phyloP scores from a whole-genome alignment of 2,888 invertebrate genomes.

The Ferdinandea cuprea region DNA sequence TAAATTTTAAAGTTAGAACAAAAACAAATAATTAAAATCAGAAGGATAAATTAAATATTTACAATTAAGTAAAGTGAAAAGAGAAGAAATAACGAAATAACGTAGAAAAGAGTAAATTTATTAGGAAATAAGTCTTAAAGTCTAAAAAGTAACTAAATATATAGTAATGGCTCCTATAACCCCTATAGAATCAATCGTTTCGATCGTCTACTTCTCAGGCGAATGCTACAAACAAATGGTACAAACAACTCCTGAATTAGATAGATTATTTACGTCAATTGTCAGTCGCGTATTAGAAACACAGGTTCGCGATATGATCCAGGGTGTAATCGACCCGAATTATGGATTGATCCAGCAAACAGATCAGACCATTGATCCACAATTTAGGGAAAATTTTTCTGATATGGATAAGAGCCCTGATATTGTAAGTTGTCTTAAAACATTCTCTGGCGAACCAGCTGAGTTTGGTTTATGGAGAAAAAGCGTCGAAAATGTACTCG shows the following conservation, averaged over 20 bases:
- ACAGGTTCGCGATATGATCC: background rate
- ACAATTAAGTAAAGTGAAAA: too few relatives aligned
- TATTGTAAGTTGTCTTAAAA: too few relatives aligned
- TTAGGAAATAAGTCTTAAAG: too few relatives aligned
- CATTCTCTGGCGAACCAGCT: slow-evolving; percentile 11
- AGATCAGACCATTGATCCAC: background rate
- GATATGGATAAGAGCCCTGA: too few relatives aligned
- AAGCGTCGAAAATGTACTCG: slow-evolving; percentile 52
- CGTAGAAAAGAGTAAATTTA: too few relatives aligned
- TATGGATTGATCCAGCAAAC: background rate
- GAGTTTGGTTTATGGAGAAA: slow-evolving; percentile 40
- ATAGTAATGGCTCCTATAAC: background rate
- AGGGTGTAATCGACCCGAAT: background rate
- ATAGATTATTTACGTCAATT: background rate
- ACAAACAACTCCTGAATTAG: background rate
- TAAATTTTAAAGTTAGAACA: too few relatives aligned
- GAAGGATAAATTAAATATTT: too few relatives aligned
- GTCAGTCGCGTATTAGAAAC: background rate
- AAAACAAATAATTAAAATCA: too few relatives aligned
- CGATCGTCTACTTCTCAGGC: background rate
- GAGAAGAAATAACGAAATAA: too few relatives aligned
- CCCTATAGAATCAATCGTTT: background rate
- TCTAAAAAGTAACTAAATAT: too few relatives aligned
- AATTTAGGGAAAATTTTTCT: background rate
- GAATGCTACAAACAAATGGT: background rate